A percentile compares a stretch with the other conserved stretches of the same genome.
These are phyloP conservation scores for Parauchenoglanis punctatus DNA, from an alignment of 2,797 vertebrate genomes.

Conservation along the genomic window DNA sequence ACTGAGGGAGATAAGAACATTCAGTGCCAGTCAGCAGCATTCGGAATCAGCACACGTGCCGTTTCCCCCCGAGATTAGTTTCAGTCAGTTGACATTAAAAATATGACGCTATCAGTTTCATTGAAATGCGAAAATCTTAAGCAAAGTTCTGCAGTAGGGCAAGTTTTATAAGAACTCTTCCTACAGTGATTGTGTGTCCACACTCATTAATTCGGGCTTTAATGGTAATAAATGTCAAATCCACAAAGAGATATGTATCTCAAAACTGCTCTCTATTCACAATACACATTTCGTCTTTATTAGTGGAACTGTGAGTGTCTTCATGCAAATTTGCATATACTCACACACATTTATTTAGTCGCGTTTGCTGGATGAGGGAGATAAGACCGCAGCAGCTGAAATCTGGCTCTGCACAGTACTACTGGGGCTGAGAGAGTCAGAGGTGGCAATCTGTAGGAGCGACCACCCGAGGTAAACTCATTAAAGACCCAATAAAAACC, in stretches of 20 bases:
- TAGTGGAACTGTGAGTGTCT: neutral
- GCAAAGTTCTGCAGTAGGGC: neutral
- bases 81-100: slow-evolving; percentile 2
- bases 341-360: slow-evolving; percentile 20
- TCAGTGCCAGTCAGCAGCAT: slow-evolving; percentile 37
- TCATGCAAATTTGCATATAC: slow-evolving; percentile 9
- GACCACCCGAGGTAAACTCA: slow-evolving; percentile 63
- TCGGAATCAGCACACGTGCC: slow-evolving; percentile 55
- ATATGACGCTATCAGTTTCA: slow-evolving; percentile 15
- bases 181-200: no score
- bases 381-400: slow-evolving; percentile 46
- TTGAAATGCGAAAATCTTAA: neutral
- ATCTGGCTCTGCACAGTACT: slow-evolving; percentile 50
- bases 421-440: slow-evolving; percentile 42
- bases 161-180: neutral
- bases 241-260: neutral
- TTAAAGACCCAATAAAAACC: slow-evolving; percentile 65
- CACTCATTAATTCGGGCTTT: neutral
- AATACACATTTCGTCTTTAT: neutral
- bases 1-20: slow-evolving; percentile 41
- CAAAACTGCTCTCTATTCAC: slow-evolving; percentile 5
- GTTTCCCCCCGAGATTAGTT: slow-evolving; percentile 51
- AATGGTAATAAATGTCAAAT: neutral
- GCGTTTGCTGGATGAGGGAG: slow-evolving; percentile 41
- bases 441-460: slow-evolving; percentile 50